Evolutionary conservation across 2,797 vertebrate species (phyloP), one percentile per base, ranked within the genome.

Genomic region (Allobates femoralis): DNA sequence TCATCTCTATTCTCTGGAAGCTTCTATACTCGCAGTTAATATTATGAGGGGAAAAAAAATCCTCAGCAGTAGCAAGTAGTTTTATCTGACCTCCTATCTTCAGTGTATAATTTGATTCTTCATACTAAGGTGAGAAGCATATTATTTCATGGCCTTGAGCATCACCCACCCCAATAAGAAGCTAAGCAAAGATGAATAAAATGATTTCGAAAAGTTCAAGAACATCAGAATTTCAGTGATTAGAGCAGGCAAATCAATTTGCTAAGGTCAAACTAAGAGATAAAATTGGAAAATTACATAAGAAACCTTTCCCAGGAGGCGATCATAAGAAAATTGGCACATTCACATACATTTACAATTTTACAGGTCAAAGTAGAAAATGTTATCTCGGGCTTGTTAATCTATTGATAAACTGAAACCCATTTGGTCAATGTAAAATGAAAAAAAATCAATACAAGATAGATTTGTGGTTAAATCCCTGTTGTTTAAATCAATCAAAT

Each of bases 301-400:
- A 50, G 3, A 46, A 74, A 74, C 37, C 23, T 74, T 50, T 50
- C 34, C 37, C 71, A 18, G 46, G 41, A 74, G 71, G 37, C 15
- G 71, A 74, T 16, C 37, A 74, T 15, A 73, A 73, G 66, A 69
- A 69, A 19, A 34, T 34, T n/a, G 71, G 46, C 71, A 74, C 71
- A 74, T 50, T 26, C 71, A 74, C 23, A 8, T 26, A 26, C 12
- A 74, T 74, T 73, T 26, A 73, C 37, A 46, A n/a, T 73, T n/a
- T 46, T 15, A n/a, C 37, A n/a, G 67, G 67, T 41, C 34, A 37
- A 71, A 23, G 19, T 37, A 71, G 18, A 71, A n/a, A 41, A 23
- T 71, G 67, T 71, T 37, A 71, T 10, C 67, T 41, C 34, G 41
- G 32, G 19, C 32, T 71, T 71, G 67, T 71, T 34, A 71, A 23